Evolutionary conservation across 2,797 vertebrate genomes (phyloP).

Genomic region (Oreortyx pictus): DNA sequence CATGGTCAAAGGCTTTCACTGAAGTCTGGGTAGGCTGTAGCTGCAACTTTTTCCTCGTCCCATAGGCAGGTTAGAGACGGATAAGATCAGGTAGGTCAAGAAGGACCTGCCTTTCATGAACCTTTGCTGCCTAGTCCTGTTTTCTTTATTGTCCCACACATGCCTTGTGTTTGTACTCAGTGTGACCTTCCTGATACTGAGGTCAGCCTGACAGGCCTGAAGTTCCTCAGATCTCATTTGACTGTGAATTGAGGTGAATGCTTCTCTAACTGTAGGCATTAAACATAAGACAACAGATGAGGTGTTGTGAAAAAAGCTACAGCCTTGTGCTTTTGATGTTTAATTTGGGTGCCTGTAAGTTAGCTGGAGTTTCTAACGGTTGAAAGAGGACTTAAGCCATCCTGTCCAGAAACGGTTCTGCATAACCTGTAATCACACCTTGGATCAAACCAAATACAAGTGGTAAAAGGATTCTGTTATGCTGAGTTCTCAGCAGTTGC

Average conservation of each 20-base stretch:
- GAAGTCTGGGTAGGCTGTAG: no score
- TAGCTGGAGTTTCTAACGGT: background rate
- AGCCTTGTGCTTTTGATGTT: background rate
- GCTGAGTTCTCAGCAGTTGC: background rate
- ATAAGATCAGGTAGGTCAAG: no score
- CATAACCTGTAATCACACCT: background rate
- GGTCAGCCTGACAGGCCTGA: no score
- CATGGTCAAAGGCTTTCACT: no score
- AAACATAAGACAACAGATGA: background rate
- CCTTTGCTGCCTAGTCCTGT: no score
- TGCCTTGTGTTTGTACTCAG: no score
- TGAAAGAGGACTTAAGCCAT: background rate
- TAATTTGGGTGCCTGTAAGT: background rate
- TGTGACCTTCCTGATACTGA: no score
- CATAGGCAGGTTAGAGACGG: no score
- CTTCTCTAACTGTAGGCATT: background rate
- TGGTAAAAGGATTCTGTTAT: background rate
- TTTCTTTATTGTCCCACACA: no score
- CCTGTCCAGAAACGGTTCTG: background rate
- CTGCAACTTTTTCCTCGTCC: no score
- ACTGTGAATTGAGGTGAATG: background rate
- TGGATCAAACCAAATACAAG: background rate
- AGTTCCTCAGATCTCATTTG: background rate
- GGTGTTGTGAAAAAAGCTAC: background rate
- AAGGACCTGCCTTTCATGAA: no score